Conservation (phyloP, 2,888 invertebrate genomes). For the Chymomyza procnemis region DNA sequence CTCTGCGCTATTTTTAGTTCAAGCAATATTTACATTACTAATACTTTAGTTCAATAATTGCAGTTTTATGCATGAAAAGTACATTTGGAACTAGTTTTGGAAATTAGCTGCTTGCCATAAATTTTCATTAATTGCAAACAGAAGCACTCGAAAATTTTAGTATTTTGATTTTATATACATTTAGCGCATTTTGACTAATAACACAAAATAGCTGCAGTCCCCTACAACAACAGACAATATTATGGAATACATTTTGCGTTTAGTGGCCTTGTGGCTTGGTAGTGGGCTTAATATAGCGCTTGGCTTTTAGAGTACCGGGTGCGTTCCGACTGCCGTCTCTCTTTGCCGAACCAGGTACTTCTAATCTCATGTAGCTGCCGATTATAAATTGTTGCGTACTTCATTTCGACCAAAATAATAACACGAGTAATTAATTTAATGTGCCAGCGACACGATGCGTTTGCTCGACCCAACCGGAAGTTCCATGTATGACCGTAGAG, state of each 20-base stretch:
- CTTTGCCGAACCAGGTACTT: slow-evolving; percentile 75
- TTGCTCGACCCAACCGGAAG: slow-evolving; percentile 6
- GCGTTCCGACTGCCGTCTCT: slow-evolving; percentile 40
- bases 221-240: slow-evolving; percentile 29
- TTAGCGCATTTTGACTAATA: slow-evolving; percentile 69
- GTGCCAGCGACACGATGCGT: slow-evolving; percentile 67
- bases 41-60: neutral
- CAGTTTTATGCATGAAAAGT: neutral
- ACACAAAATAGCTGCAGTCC: slow-evolving; percentile 65
- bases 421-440: slow-evolving; percentile 77
- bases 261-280: slow-evolving; percentile 12
- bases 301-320: neutral
- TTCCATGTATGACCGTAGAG: slow-evolving; percentile 2
- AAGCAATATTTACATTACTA: no score
- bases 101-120: slow-evolving; percentile 63
- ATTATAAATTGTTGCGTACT: slow-evolving; percentile 77
- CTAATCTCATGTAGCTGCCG: slow-evolving; percentile 74
- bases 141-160: slow-evolving; percentile 46
- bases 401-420: slow-evolving; percentile 76
- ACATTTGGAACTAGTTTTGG: slow-evolving; percentile 42
- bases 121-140: slow-evolving; percentile 66
- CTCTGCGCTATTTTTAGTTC: no score
- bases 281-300: neutral
- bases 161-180: slow-evolving; percentile 42
- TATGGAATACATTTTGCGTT: slow-evolving; percentile 28